A percentile compares a stretch with the other conserved stretches of the same genome.
phyloP scores from a whole-genome alignment of 1,140 invertebrate genomes.

The Drosophila ercepeae region DNA sequence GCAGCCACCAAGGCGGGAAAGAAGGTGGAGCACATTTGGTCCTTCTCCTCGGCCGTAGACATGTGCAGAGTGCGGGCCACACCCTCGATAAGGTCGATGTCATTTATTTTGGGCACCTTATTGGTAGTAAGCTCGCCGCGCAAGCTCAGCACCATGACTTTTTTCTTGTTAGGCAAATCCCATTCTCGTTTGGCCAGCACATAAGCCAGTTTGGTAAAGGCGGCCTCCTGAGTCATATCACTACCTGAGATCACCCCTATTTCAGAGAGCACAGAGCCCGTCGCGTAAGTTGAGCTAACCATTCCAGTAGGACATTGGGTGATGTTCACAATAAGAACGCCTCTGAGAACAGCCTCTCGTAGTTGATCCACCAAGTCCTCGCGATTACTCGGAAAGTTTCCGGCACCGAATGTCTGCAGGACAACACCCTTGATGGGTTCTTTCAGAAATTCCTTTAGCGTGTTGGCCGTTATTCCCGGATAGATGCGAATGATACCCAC shows the following conservation, averaged over 20 bases:
- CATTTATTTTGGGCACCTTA: conserved; percentile 68
- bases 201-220: conserved; percentile 95
- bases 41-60: conserved; percentile 87
- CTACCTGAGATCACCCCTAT: conserved; percentile 93
- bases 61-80: conserved; percentile 88
- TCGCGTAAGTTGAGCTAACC: conserved; percentile 91
- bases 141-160: conserved; percentile 91
- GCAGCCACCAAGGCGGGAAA: conserved; percentile 91
- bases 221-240: conserved; percentile 98
- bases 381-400: conserved; percentile 94
- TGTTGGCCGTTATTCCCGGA: conserved; percentile 93
- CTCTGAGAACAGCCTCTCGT: conserved; percentile 88
- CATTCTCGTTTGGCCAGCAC: conserved; percentile 93
- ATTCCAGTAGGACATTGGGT: conserved; percentile 93
- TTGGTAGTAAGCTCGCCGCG: conserved; percentile 85
- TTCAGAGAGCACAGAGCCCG: conserved; percentile 86
- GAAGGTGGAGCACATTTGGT: conserved; percentile 89
- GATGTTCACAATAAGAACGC: conserved; percentile 95
- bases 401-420: conserved; percentile 95
- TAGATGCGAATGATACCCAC: conserved; percentile 94
- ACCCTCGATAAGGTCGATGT: conserved; percentile 86
- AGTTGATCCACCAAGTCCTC: conserved; percentile 91
- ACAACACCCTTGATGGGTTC: conserved; percentile 94
- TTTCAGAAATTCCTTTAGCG: conserved; percentile 91
- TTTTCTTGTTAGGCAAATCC: conserved; percentile 88